These are phyloP conservation scores for Halichondria panicea DNA, from an alignment of 37 sponge, comb jelly and placozoan genomes.

Conservation along the genomic window DNA sequence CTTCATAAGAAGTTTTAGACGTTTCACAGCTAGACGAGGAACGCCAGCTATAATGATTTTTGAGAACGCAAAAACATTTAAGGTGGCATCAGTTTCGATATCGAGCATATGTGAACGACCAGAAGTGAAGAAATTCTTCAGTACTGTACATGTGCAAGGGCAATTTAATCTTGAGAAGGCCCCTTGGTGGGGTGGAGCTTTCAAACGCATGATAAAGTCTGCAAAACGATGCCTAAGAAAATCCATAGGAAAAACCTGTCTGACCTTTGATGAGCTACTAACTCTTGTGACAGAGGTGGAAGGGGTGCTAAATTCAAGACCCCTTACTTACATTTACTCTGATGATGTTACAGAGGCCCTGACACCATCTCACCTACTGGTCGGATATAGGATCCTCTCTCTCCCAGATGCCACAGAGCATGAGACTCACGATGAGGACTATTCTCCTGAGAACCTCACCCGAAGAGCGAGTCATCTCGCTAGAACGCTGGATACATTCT, in stretches of 20 bases:
- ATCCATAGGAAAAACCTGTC: constrained; percentile 4
- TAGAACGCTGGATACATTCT: background rate
- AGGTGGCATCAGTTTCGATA: constrained; percentile 1
- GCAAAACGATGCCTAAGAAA: constrained; percentile 20
- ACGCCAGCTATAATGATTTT: constrained; percentile 6
- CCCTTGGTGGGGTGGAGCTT: constrained; percentile 20
- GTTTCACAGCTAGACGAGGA: constrained; percentile 24
- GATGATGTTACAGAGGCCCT: constrained; percentile 20
- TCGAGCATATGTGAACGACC: background rate
- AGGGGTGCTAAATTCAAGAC: constrained; percentile 31
- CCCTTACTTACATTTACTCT: constrained; percentile 25
- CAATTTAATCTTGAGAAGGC: constrained; percentile 14
- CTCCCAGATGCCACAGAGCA: constrained; percentile 11
- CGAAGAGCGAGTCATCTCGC: constrained; percentile 5
- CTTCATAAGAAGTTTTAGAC: constrained; percentile 16
- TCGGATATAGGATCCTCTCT: constrained; percentile 15
- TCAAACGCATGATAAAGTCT: constrained; percentile 26
- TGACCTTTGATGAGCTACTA: constrained; percentile 22
- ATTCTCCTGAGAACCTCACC: background rate
- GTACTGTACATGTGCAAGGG: background rate
- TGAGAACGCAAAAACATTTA: constrained; percentile 27
- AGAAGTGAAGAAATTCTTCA: background rate
- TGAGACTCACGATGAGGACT: constrained; percentile 28
- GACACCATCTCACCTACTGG: constrained; percentile 40
- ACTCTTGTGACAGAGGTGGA: constrained; percentile 21